Evolutionary conservation across 2,797 vertebrate genomes (phyloP), one percentile per base, ranked within the genome.

Genomic region (Arremon aurantiirostris): DNA sequence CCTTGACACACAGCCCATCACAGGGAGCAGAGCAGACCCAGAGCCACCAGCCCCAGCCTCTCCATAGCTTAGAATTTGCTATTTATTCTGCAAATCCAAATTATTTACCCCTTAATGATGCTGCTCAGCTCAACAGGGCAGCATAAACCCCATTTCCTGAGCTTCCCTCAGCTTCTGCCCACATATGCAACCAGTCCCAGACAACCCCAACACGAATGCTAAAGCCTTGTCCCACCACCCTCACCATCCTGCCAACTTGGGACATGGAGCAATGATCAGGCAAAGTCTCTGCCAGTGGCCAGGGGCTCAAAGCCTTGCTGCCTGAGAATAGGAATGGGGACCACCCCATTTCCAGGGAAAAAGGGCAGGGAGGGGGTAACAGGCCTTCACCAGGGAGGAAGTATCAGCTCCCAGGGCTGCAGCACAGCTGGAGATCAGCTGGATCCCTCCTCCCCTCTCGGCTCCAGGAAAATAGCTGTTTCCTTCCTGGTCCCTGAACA

Each of bases 351-450:
- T 69, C 63, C 55, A 65, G 46, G 52, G 59, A 37, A 65, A 52
- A 83, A 71, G 68, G 12, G 42, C 73, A 86, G 79, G 32, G 50
- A 76, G 42, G 19, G 21, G 66, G 50, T 63, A 86, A 53, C 6
- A 1, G 19, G 26, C 64, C 41, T 71, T 56, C 4, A 13, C 8
- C 37, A 52, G 65, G 53, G 61, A 85, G 47, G 76, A 89, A 75
- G 35, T 28, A 32, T 20, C 39, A 46, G 16, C 30, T 85, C 61
- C 42, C 1, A 1, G 68, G 26, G 68, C 79, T 72, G 82, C 46
- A 59, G 55, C 76, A 90, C 90, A 82, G 79, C 89, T 89, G 61
- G 92, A 71, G 61, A 82, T 92, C 92, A 88, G 91, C 89, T 96
- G 92, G 53, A 94, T 92, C 70, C 44, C 66, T 71, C 52, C 92